These are phyloP conservation scores for Falco biarmicus DNA, from an alignment of 2,797 vertebrate species.

Conservation along the genomic window DNA sequence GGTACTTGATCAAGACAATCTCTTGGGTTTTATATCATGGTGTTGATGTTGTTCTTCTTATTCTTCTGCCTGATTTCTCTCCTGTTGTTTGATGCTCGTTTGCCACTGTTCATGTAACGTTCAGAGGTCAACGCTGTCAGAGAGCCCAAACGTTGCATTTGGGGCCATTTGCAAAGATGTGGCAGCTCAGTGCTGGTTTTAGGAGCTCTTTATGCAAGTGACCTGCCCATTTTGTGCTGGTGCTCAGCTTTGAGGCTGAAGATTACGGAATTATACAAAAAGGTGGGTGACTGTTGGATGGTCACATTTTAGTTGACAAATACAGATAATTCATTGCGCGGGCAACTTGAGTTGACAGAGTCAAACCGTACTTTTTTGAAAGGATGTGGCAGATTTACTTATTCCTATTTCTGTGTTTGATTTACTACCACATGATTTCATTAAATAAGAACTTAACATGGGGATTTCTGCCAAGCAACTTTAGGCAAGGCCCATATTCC, in stretches of 20 bases:
- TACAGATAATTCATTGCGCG: constrained; percentile 48
- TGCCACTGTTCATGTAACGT: rapidly evolving
- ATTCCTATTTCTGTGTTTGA: constrained; percentile 74
- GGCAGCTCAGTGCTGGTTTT: neutral
- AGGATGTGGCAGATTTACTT: constrained; percentile 74
- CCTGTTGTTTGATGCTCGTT: rapidly evolving
- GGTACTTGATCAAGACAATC: neutral
- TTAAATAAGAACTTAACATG: constrained; percentile 62
- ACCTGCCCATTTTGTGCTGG: neutral
- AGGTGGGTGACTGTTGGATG: neutral
- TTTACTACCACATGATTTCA: constrained; percentile 79
- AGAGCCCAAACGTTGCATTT: neutral
- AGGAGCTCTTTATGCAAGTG: neutral
- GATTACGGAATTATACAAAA: neutral
- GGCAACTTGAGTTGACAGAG: constrained; percentile 27
- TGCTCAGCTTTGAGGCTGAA: neutral
- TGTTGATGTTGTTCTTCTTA: neutral
- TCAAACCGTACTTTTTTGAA: constrained; percentile 50
- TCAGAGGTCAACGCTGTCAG: neutral
- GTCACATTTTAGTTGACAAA: constrained; percentile 33
- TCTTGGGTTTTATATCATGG: neutral
- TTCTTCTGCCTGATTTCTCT: neutral
- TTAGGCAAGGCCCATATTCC: constrained; percentile 63
- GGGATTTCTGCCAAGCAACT: constrained; percentile 68
- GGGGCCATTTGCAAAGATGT: neutral